Evolutionary conservation across 2,888 invertebrate species (phyloP).

Genomic region (Phalangium opilio): DNA sequence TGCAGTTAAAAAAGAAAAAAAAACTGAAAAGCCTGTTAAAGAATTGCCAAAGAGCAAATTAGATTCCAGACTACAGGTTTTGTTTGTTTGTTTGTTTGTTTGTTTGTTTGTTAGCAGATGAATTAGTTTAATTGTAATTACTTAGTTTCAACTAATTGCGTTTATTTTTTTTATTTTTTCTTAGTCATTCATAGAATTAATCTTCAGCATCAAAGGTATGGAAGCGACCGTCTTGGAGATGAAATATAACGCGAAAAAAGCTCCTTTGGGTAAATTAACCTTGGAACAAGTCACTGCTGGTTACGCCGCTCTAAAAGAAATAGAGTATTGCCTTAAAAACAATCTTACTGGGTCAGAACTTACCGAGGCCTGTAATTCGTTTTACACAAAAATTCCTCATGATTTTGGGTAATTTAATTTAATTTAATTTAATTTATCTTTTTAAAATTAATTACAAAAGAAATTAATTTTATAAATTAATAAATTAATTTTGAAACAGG

Average conservation of each 20-base stretch:
- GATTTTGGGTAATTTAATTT: conserved; percentile 32
- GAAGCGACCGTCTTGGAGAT: conserved; percentile 35
- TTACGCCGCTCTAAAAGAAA: conserved; percentile 33
- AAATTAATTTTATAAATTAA: neutral
- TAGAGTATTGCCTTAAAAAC: conserved; percentile 30
- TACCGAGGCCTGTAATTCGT: conserved; percentile 35
- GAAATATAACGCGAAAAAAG: conserved; percentile 36
- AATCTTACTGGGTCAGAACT: conserved; percentile 25
- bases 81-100: neutral
- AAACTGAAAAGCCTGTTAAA: conserved; percentile 16
- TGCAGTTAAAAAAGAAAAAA: conserved; percentile 17
- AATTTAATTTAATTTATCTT: neutral
- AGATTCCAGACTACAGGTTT: conserved; percentile 29
- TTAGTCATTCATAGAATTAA: conserved; percentile 29
- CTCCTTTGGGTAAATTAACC: conserved; percentile 38
- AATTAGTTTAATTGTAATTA: neutral
- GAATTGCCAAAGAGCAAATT: neutral
- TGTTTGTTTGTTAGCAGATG: neutral
- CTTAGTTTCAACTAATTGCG: neutral
- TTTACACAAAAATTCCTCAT: conserved; percentile 39
- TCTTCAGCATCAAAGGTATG: conserved; percentile 36
- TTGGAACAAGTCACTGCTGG: conserved; percentile 36
- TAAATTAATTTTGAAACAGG: conserved; percentile 24
- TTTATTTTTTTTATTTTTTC: neutral
- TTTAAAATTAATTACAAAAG: neutral